Percentiles rank a stretch among this genome's conserved stretches.
These are phyloP conservation scores for Eretmochelys imbricata DNA, from an alignment of 2,113 vertebrate species.

Conservation along the genomic window DNA sequence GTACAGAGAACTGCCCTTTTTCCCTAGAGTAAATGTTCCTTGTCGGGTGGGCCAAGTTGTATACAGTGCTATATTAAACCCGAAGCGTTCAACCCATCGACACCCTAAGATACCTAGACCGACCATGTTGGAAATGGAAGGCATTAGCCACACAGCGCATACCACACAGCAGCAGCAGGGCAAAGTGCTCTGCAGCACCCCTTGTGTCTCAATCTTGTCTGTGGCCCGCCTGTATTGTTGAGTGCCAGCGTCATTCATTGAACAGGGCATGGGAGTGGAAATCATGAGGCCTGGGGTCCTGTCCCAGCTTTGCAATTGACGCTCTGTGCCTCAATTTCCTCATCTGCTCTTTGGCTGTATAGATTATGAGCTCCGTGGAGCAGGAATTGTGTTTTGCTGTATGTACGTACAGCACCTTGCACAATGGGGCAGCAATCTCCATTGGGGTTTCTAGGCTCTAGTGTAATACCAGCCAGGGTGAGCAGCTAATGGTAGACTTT, in stretches of 20 bases:
- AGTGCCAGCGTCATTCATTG: background rate
- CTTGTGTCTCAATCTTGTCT: accelerated
- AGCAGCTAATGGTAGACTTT: background rate
- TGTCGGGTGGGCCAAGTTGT: background rate
- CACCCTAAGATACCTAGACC: background rate
- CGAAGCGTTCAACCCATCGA: accelerated
- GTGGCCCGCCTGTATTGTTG: background rate
- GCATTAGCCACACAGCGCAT: background rate
- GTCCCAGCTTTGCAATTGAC: background rate
- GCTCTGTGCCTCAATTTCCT: background rate
- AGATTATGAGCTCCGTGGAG: background rate
- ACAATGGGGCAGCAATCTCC: background rate
- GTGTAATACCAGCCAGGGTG: background rate
- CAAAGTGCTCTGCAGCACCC: background rate
- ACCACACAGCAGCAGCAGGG: background rate
- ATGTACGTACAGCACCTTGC: background rate
- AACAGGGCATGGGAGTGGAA: background rate
- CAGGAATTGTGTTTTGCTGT: background rate
- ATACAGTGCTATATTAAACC: accelerated
- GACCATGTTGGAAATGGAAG: background rate
- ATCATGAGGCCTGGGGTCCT: background rate
- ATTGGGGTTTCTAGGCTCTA: background rate
- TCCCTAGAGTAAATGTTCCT: background rate
- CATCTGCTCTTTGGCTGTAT: background rate
- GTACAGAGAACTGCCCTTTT: background rate